phyloP scores from a whole-genome alignment of 2,113 vertebrate species.

The Pachycephala philippinensis region DNA sequence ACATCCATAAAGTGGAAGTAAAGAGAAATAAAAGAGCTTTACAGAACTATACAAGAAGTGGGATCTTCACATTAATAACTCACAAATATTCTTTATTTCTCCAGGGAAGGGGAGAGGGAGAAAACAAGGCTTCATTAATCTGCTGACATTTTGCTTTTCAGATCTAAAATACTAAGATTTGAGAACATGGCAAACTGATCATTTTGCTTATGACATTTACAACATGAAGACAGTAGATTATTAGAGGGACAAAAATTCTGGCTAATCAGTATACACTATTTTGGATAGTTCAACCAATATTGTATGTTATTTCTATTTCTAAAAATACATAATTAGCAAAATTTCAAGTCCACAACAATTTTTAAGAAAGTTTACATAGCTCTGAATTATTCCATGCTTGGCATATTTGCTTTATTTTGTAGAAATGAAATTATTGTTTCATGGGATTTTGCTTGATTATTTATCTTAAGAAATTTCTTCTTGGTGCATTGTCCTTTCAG shows the following conservation, averaged over 20 bases:
- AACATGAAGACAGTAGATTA: background rate
- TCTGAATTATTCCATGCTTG: background rate
- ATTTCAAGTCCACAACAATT: background rate
- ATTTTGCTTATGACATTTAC: background rate
- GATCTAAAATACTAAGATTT: background rate
- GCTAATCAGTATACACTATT: background rate
- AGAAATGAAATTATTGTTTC: background rate
- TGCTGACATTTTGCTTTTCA: background rate
- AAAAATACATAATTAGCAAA: background rate
- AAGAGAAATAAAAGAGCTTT: background rate
- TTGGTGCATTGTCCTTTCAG: background rate
- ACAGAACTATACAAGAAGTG: background rate
- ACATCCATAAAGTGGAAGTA: background rate
- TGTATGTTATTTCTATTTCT: background rate
- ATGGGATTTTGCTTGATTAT: background rate
- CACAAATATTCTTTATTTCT: background rate
- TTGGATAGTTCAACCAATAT: slow-evolving; percentile 18
- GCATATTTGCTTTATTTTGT: background rate
- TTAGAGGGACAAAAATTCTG: background rate
- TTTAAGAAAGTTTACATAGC: background rate
- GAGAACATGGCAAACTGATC: background rate
- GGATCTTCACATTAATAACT: background rate
- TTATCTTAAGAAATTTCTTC: background rate
- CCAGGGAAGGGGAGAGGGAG: background rate
- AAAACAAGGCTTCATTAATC: background rate